Conservation (phyloP, 2,888 invertebrate species). For the Strigamia transsilvanica region DNA sequence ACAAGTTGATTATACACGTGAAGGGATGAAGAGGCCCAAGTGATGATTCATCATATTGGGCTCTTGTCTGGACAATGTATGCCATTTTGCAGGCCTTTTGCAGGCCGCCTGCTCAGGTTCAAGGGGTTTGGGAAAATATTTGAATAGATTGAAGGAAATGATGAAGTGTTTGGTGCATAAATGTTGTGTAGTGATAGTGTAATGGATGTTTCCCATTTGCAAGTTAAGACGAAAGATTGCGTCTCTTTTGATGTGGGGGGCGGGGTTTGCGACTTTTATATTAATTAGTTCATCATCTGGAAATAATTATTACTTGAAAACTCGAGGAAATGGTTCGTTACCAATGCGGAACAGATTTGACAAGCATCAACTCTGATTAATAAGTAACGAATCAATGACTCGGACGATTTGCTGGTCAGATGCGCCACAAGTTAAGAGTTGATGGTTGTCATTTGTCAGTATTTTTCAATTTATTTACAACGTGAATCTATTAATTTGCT, state of each 20-base stretch:
- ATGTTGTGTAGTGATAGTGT: not conserved
- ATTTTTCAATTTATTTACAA: too few species aligned
- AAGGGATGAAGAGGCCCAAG: slow-evolving; percentile 1
- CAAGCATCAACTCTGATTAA: too few species aligned
- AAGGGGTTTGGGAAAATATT: slow-evolving; percentile 35
- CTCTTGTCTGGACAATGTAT: slow-evolving; percentile 11
- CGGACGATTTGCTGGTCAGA: too few species aligned
- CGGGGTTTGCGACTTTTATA: not conserved
- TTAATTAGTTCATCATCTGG: too few species aligned
- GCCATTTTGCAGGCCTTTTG: not conserved
- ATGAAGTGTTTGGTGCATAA: slow-evolving; percentile 31
- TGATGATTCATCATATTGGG: slow-evolving; percentile 6
- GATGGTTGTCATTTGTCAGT: too few species aligned
- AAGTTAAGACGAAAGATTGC: not conserved
- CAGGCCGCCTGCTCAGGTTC: not conserved
- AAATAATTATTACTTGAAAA: too few species aligned
- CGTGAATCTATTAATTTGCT: too few species aligned
- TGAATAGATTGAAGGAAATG: not conserved
- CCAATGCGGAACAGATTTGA: too few species aligned
- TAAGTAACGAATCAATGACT: too few species aligned
- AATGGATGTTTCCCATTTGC: slow-evolving; percentile 28
- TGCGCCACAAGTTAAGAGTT: too few species aligned
- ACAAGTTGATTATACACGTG: not conserved
- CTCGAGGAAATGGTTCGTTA: too few species aligned
- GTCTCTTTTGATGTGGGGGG: not conserved